A percentile compares a stretch with the other conserved stretches of the same genome.
Conservation (phyloP, 1,140 invertebrate genomes). For the Colletes latitarsis region DNA sequence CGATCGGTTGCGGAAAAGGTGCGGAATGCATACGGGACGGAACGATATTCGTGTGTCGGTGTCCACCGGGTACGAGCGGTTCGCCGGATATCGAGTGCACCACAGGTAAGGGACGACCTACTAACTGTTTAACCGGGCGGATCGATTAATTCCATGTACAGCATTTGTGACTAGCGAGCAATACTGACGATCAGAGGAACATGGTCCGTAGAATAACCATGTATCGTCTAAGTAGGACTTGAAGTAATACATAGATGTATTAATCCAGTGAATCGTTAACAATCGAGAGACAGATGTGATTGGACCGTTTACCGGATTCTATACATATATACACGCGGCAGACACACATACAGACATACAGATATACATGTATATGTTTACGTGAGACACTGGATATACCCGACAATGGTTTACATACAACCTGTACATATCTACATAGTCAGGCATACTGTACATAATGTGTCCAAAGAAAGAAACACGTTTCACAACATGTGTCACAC, state of each 20-base stretch:
- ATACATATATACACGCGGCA: constrained; percentile 27
- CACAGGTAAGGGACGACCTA: constrained; percentile 85
- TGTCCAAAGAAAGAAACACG: constrained; percentile 65
- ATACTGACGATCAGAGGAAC: constrained; percentile 70
- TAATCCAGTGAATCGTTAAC: constrained; percentile 78
- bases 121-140: constrained; percentile 72
- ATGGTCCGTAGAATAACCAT: constrained; percentile 76
- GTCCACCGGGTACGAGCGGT: constrained; percentile 88
- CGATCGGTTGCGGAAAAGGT: constrained; percentile 90
- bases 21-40: constrained; percentile 91
- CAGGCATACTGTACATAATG: constrained; percentile 76
- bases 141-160: constrained; percentile 77
- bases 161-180: constrained; percentile 79
- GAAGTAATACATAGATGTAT: constrained; percentile 71
- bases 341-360: background rate
- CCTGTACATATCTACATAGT: constrained; percentile 69
- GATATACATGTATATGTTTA: constrained; percentile 57
- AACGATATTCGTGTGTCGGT: constrained; percentile 91
- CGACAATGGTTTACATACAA: constrained; percentile 34
- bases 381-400: constrained; percentile 48
- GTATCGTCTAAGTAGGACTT: constrained; percentile 73
- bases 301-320: constrained; percentile 69
- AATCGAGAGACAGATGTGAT: constrained; percentile 81
- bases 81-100: constrained; percentile 88
- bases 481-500: constrained; percentile 75